Conservation (phyloP, 2,888 invertebrate genomes). For the Eristalis pertinax region DNA sequence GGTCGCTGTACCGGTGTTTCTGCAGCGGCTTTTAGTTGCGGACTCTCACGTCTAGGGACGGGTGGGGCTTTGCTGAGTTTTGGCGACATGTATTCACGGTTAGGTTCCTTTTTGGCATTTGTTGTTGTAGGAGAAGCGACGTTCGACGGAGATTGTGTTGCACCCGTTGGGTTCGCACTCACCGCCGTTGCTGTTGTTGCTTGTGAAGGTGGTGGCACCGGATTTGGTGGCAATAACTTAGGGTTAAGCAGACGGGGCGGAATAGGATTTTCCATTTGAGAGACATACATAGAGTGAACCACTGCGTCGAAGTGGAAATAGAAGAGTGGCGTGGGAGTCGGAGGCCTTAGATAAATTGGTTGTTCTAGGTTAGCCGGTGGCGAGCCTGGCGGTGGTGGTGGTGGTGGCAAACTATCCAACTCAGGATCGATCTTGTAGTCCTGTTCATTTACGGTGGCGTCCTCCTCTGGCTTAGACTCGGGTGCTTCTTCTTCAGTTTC, state of each 20-base stretch:
- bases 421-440: constrained; percentile 74
- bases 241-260: constrained; percentile 77
- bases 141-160: constrained; percentile 75
- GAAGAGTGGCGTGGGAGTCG: constrained; percentile 76
- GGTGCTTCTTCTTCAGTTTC: constrained; percentile 62
- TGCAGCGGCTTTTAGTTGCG: constrained; percentile 44
- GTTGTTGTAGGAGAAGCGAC: constrained; percentile 68
- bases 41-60: constrained; percentile 52
- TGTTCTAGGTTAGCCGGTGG: constrained; percentile 76
- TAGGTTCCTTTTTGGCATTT: constrained; percentile 72
- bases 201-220: constrained; percentile 47
- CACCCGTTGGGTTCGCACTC: not conserved
- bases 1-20: constrained; percentile 70
- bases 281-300: constrained; percentile 77
- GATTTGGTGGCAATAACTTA: constrained; percentile 75
- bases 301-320: constrained; percentile 79
- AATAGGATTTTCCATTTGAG: constrained; percentile 76
- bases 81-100: constrained; percentile 73
- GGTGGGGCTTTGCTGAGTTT: constrained; percentile 59
- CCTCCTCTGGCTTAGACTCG: constrained; percentile 23
- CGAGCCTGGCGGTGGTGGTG: constrained; percentile 76
- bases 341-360: constrained; percentile 76
- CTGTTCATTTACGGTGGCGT: constrained; percentile 23
- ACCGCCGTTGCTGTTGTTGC: not conserved
- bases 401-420: constrained; percentile 75